Conservation (phyloP, 2,888 invertebrate genomes). For the Incurvaria masculella region DNA sequence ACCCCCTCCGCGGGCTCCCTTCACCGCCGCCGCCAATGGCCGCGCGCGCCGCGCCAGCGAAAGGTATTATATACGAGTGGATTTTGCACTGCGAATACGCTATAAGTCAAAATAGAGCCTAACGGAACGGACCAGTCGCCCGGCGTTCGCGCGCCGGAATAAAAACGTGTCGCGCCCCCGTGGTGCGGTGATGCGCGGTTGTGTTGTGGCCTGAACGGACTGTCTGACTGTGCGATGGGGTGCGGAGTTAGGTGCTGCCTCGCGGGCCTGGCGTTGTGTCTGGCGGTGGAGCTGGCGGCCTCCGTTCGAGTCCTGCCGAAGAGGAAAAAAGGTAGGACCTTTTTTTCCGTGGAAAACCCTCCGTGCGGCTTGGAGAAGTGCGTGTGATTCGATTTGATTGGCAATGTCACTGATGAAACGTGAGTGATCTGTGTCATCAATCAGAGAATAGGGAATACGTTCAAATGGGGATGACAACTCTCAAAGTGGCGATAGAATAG, state of each 20-base stretch:
- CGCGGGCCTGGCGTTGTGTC: conserved; percentile 49
- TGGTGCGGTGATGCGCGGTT: no score
- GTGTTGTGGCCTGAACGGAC: conserved; percentile 10
- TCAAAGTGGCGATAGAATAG: no score
- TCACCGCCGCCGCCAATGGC: conserved; percentile 51
- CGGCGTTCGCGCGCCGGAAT: conserved; percentile 23
- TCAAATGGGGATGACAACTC: no score
- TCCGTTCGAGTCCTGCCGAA: conserved; percentile 56
- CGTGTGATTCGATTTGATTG: no score
- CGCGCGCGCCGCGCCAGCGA: conserved; percentile 52
- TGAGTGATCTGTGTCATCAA: no score
- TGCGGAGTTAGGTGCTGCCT: conserved; percentile 52
- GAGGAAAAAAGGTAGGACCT: conserved; percentile 53
- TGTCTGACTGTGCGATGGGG: conserved; percentile 45
- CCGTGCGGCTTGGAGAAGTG: no score
- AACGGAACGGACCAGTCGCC: conserved; percentile 51
- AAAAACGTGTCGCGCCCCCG: conserved; percentile 9
- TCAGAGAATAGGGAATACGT: no score
- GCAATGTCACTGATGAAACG: no score
- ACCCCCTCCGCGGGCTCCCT: conserved; percentile 40
- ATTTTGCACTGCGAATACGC: conserved; percentile 58
- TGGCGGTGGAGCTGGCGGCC: conserved; percentile 48
- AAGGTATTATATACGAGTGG: conserved; percentile 64
- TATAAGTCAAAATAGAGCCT: conserved; percentile 63
- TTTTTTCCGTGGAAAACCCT: no score